Base-by-base conservation (phyloP, 2,797 vertebrate species). In the Ambastaia sidthimunki region DNA sequence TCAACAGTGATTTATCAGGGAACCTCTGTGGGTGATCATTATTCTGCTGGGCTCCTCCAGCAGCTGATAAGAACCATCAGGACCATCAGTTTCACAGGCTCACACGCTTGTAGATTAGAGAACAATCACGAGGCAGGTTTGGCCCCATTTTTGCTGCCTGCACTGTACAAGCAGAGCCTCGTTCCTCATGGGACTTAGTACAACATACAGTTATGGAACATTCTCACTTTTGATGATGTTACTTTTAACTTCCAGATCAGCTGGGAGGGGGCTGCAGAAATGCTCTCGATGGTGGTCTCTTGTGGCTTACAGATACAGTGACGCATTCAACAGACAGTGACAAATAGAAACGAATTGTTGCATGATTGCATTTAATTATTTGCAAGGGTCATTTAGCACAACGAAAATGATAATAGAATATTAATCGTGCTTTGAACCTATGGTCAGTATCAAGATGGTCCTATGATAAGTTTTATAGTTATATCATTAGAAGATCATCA, bases 11-110 rank as follows among this genome's bases (percentile, higher is more conserved):
- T 84, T 82, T 83, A 81, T 86, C 83, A 81, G 78, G 31, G 23
- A 68, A 59, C 59, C 71, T 77, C 57, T 69, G 60, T 84, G 78
- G 68, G 37, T 81, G 78, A 83, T 86, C 83, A 79, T 86, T 84
- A 86, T 86, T 84, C 67, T n/a, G 18, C 52, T 0, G 80, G 65
- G 77, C 57, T 68, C 60, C 37, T 80, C 80, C 54, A 55, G 67
- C 41, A 48, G 23, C 52, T 82, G 67, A 86, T 82, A 82, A 77
- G 50, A 74, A 19, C 74, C 71, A 78, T 81, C 83, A 73, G 80
- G 59, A 62, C 18, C 77, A 76, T 83, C 72, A 80, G 60, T 84
- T 81, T 78, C 78, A 82, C 41, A 65, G 50, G 71, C 62, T 74
- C 69, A 66, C 57, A 66, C 6, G 15, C 7, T 71, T 62, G 34